Base-by-base conservation (phyloP, 2,888 invertebrate genomes). In the Amaurobius ferox region DNA sequence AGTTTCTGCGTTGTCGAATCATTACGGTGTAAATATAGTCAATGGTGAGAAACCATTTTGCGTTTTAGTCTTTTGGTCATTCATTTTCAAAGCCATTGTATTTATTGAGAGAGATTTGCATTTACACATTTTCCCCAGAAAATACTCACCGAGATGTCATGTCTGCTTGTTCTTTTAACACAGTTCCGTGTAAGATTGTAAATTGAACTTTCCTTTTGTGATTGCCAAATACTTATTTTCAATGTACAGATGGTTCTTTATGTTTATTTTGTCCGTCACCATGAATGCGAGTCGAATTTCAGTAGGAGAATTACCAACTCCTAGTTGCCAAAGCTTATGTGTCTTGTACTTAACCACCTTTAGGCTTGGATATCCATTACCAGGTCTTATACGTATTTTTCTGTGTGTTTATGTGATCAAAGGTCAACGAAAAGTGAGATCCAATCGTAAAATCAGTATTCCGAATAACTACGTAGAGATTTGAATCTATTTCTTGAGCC, bases 311-410 rank as follows among this genome's bases (percentile, higher is more conserved):
- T 28, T 13, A 16, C 1, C 1, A 68, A 13, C 68, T 68, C 68
- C 80, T 11, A 66, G 28, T 85, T 77, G 83, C 83, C 77, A 72
- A 77, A 83, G 83, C 77, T 64, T 71, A 61, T 28, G 26, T 81
- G 70, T 71, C 30, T 71, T 76, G 77, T 74, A 66, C 80, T 80
- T 80, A 67, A 71, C 19, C 55, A 48, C n/a, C 71, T 55, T n/a
- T 77, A 66, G 35, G 71, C 71, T 39, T 64, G 29, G 30, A 2
- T 19, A 62, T 28, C 30, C 66, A 72, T 40, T 55, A 55, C 39
- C 23, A 64, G 32, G 55, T 55, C 55, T 85, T 83, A 85, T 85
- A 85, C 83, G 83, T 85, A 85, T 85, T 85, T 81, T 85, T 40
- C 61, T 72, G 83, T 85, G 83, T 85, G 32, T 48, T 23, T 23